Base-by-base conservation (phyloP, 35 echinoderm and acorn worm genomes). In the Holothuria glaberrima region DNA sequence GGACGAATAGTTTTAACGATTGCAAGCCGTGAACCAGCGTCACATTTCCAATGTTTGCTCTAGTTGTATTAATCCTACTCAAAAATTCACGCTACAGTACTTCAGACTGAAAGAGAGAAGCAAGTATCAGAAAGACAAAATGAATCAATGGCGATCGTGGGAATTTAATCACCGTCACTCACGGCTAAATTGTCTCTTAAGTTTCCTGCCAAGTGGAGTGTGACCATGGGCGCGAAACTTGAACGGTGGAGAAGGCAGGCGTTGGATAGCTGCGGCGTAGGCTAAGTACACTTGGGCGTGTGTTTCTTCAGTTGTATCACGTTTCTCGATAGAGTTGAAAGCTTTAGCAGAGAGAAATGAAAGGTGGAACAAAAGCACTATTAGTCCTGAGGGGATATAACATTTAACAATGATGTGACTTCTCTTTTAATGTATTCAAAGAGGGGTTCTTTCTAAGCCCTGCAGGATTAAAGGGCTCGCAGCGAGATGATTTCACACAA, bases 171-270 rank as follows among this genome's bases (percentile, higher is more conserved):
- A 84, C 80, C 80, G 80, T 84, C 52, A 84, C 80, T 84, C 80
- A 84, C 80, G 80, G 80, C 80, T 84, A 61, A 84, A 84, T 84
- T 84, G 80, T 84, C 80, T 84, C 80, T 84, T 84, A 84, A 84
- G 54, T 84, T 84, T 28, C 80, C 57, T 48, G 52, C 26, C 46
- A 84, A 78, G 74, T 78, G 74, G 74, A 78, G 38, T 78, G 50
- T 56, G 80, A 84, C 80, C 80, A 54, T 84, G 80, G 58, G 80
- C 80, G 59, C 26, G 80, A 61, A 84, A 84, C 57, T 78, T 48
- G 41, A 78, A 48, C 41, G 21, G n/a, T n/a, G 6, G 29, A 27
- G 31, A 21, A 48, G 80, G 52, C 80, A 32, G 54, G 52, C 80
- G 52, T 48, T 36, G 80, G 74, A 48, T 38, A 33, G 57, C 80